phyloP scores from a whole-genome alignment of 2,888 invertebrate species.

The Drosophila merina region DNA sequence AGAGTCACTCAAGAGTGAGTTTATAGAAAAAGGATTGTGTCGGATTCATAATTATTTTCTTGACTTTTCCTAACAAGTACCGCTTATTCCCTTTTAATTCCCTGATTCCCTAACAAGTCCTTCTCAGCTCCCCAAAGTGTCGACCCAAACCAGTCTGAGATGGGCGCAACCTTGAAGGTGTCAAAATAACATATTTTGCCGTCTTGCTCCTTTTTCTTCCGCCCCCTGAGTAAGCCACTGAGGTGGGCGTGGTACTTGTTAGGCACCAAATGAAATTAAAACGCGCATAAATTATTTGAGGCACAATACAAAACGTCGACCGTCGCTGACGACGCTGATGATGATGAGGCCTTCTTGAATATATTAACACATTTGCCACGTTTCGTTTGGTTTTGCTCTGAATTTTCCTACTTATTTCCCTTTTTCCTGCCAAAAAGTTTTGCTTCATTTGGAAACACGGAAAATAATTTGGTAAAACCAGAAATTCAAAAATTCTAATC shows the following conservation, averaged over 20 bases:
- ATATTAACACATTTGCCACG: slow-evolving; percentile 72
- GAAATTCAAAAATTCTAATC: too few relatives aligned
- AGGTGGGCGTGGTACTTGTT: slow-evolving; percentile 72
- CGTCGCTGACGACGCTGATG: slow-evolving; percentile 37
- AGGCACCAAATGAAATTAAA: slow-evolving; percentile 78
- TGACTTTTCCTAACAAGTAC: neutral
- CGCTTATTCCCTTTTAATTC: slow-evolving; percentile 13
- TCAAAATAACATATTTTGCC: slow-evolving; percentile 75
- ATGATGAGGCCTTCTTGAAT: slow-evolving; percentile 63
- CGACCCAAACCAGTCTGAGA: slow-evolving; percentile 21
- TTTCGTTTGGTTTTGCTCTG: slow-evolving; percentile 32
- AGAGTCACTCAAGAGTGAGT: too few relatives aligned
- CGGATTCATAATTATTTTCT: too few relatives aligned
- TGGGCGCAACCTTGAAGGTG: slow-evolving; percentile 76
- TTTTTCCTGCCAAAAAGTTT: slow-evolving; percentile 59
- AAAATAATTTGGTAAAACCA: neutral
- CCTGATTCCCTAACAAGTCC: slow-evolving; percentile 14
- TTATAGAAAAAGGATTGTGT: too few relatives aligned
- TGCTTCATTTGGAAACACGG: slow-evolving; percentile 49
- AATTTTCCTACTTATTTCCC: slow-evolving; percentile 16
- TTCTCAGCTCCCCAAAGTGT: neutral
- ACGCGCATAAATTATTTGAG: slow-evolving; percentile 77
- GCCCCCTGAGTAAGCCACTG: neutral
- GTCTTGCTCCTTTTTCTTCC: neutral
- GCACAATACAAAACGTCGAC: slow-evolving; percentile 38